Conservation (phyloP, 1,140 invertebrate genomes). For the Stegodyphus mimosarum region DNA sequence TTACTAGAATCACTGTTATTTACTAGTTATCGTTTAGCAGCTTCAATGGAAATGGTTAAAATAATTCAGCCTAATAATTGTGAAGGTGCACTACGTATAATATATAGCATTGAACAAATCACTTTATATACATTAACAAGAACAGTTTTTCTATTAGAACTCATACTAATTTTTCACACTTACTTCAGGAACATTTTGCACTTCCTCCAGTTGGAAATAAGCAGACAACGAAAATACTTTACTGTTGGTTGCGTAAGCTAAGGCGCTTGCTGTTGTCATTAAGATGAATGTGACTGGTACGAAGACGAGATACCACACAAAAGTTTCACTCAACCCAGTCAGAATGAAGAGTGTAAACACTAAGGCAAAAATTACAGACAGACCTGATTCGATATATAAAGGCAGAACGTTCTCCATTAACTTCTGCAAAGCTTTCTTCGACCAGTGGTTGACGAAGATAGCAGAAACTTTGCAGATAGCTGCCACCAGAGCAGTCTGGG, state of each 20-base stretch:
- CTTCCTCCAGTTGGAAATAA: neutral
- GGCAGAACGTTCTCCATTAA: neutral
- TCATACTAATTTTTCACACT: neutral
- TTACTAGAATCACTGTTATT: no score
- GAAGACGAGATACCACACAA: conserved; percentile 21
- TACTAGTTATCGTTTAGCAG: no score
- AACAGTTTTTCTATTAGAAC: no score
- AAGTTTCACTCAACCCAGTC: conserved; percentile 13
- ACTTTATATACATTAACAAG: no score
- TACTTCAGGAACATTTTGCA: conserved; percentile 26
- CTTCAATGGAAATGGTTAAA: no score
- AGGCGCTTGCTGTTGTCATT: neutral
- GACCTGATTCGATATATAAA: neutral
- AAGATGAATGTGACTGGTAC: conserved; percentile 12
- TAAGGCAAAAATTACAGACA: neutral
- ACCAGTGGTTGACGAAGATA: conserved; percentile 23
- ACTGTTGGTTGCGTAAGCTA: neutral
- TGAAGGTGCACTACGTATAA: no score
- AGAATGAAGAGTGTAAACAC: neutral
- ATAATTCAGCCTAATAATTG: no score
- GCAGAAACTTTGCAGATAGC: conserved; percentile 34
- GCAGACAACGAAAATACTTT: neutral
- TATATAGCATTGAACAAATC: no score
- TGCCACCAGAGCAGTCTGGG: conserved; percentile 28
- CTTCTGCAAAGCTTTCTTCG: neutral